These are phyloP conservation scores for Chaenodraco wilsoni DNA, from an alignment of 2,797 vertebrate species.

Conservation along the genomic window DNA sequence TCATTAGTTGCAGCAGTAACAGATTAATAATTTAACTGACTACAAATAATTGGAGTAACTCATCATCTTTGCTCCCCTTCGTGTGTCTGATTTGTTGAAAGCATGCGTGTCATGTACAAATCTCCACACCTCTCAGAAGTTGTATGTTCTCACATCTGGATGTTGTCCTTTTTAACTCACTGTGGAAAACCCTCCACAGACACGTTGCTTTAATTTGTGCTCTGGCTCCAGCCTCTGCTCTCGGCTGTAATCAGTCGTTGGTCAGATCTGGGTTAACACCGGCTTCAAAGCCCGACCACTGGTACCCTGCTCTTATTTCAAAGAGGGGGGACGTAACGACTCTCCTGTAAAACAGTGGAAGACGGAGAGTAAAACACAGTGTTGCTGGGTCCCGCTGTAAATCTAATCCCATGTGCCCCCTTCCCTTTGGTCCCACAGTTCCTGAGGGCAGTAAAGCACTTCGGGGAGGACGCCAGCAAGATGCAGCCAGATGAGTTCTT, in stretches of 20 bases:
- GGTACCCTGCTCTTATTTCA: constrained; percentile 72
- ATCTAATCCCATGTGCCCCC: constrained; percentile 55
- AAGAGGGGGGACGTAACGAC: constrained; percentile 70
- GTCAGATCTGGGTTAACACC: constrained; percentile 67
- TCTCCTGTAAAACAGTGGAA: constrained; percentile 66
- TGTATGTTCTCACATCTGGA: constrained; percentile 67
- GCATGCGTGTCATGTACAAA: constrained; percentile 20
- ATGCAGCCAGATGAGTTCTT: constrained; percentile 99
- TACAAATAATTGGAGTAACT: background rate
- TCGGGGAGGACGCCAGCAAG: constrained; percentile 92
- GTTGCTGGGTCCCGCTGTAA: constrained; percentile 62
- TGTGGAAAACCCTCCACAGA: constrained; percentile 61
- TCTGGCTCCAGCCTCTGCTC: constrained; percentile 69
- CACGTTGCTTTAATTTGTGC: constrained; percentile 67
- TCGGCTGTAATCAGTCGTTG: constrained; percentile 72
- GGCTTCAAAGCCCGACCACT: constrained; percentile 69
- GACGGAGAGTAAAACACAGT: constrained; percentile 52
- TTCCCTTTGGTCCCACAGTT: constrained; percentile 83
- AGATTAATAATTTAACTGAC: background rate
- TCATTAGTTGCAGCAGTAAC: no score
- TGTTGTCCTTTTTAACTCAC: constrained; percentile 46
- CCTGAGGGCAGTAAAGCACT: constrained; percentile 92
- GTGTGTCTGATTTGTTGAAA: background rate
- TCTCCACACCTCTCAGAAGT: constrained; percentile 35
- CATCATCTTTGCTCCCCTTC: constrained; percentile 7